A percentile compares a stretch with the other conserved stretches of the same genome.
phyloP scores from a whole-genome alignment of 2,888 invertebrate species.

The Tricholauxania praeusta region DNA sequence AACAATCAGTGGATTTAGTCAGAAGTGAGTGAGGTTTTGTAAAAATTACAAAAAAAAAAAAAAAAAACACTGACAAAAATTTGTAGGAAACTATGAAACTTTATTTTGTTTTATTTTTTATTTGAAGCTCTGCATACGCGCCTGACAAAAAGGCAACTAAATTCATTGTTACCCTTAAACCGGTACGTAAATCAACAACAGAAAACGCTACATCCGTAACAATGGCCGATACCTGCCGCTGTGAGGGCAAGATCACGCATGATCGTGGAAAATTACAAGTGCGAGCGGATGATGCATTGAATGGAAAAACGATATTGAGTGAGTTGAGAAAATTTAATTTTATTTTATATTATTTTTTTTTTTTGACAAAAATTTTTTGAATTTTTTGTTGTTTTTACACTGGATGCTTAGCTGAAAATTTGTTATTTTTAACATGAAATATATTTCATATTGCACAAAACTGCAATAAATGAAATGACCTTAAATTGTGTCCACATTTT shows the following conservation, averaged over 20 bases:
- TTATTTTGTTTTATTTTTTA: neutral
- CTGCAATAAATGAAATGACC: no score
- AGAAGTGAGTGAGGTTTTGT: neutral
- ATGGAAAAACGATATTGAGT: slow-evolving; percentile 16
- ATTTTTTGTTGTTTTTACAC: neutral
- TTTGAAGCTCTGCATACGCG: neutral
- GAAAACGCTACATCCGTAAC: no score
- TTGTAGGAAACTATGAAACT: no score
- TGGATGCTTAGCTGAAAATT: no score
- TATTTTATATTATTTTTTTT: no score
- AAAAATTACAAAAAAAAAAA: no score
- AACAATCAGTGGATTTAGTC: neutral
- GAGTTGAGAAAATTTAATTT: neutral
- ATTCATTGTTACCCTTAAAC: slow-evolving; percentile 18
- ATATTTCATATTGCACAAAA: no score
- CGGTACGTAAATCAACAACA: neutral
- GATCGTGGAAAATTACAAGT: neutral
- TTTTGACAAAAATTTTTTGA: neutral
- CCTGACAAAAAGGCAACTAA: slow-evolving; percentile 13
- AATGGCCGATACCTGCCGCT: neutral
- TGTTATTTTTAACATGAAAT: no score
- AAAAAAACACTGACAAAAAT: no score
- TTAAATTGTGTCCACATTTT: no score
- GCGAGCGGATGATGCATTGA: neutral
- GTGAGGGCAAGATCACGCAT: neutral